Percentiles rank a stretch among this genome's conserved stretches.
Conservation (phyloP, 2,113 vertebrate genomes). For the Micromys minutus region DNA sequence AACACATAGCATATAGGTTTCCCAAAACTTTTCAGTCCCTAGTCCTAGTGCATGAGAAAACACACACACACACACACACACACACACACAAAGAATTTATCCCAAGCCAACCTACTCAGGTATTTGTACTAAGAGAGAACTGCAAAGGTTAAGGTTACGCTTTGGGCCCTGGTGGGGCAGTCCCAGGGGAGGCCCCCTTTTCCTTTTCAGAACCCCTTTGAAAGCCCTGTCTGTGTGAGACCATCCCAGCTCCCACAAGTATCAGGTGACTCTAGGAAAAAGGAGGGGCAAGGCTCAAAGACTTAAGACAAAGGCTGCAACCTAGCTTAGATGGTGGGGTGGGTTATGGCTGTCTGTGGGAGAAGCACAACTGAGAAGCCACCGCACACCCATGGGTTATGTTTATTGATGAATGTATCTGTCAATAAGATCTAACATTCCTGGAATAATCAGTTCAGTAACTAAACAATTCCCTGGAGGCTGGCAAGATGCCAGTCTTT, state of each 20-base stretch:
- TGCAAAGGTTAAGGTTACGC: conserved; percentile 87
- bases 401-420: conserved; percentile 84
- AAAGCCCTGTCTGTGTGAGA: conserved; percentile 94
- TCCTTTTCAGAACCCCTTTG: conserved; percentile 94
- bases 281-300: conserved; percentile 78
- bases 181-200: conserved; percentile 89
- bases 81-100: conserved; percentile 65
- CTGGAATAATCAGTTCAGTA: conserved; percentile 85
- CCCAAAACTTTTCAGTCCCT: conserved; percentile 42
- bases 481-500: conserved; percentile 85
- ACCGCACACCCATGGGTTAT: conserved; percentile 82
- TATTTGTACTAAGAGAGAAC: conserved; percentile 72
- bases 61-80: too few species aligned
- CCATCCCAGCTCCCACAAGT: conserved; percentile 94
- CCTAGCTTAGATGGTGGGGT: conserved; percentile 61
- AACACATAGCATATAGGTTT: conserved; percentile 12
- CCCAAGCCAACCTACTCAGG: conserved; percentile 63
- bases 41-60: conserved; percentile 17
- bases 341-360: neutral
- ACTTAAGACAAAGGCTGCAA: conserved; percentile 82
- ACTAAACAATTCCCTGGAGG: conserved; percentile 82
- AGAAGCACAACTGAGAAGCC: conserved; percentile 71
- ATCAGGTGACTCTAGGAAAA: conserved; percentile 91
- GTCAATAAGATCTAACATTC: conserved; percentile 87
- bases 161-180: conserved; percentile 75